Conservation (phyloP, 2,113 vertebrate genomes). For the Nothoprocta pentlandii region DNA sequence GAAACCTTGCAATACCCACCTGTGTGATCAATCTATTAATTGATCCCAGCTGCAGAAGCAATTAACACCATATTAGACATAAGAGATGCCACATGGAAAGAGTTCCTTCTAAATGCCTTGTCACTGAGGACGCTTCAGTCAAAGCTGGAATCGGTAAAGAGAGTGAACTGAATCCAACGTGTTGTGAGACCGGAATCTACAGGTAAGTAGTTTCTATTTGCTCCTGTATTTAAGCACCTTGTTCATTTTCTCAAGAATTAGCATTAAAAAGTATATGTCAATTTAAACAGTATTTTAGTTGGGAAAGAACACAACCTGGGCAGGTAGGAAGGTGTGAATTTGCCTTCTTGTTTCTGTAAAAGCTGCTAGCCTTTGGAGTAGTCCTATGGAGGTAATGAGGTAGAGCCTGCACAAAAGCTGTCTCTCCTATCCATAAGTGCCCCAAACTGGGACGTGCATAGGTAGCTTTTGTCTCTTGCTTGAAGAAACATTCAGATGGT, state of each 20-base stretch:
- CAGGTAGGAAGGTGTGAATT: neutral
- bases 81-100: neutral
- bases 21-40: neutral
- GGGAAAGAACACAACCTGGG: too few relatives aligned
- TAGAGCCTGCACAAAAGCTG: fast-evolving
- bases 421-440: fast-evolving
- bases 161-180: fast-evolving
- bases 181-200: fast-evolving
- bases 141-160: neutral
- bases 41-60: neutral
- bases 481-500: fast-evolving
- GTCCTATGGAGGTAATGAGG: fast-evolving
- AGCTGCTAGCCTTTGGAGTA: fast-evolving
- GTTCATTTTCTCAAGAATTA: neutral
- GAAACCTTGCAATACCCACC: neutral
- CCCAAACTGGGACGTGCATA: fast-evolving
- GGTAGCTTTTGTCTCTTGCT: neutral
- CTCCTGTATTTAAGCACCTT: neutral
- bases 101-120: neutral
- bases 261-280: neutral
- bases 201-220: fast-evolving
- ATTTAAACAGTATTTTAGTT: neutral
- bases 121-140: neutral
- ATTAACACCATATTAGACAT: neutral
- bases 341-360: fast-evolving